A percentile compares a stretch with the other conserved stretches of the same genome.
Evolutionary conservation across 2,797 vertebrate species (phyloP).

Genomic region (Notolepis coatsorum): DNA sequence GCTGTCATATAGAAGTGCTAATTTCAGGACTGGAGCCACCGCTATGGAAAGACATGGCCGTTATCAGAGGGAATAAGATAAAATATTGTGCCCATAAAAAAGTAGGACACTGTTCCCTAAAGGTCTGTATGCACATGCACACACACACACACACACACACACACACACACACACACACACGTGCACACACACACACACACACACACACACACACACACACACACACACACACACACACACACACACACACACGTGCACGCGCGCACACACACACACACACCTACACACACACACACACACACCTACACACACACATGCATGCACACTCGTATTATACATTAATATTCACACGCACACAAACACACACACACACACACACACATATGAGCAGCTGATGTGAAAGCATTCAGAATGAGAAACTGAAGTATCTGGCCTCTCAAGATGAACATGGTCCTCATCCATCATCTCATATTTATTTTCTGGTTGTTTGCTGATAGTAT

Average conservation of each 20-base stretch:
- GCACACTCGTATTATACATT: no score
- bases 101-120: slow-evolving; percentile 14
- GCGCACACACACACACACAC: background rate
- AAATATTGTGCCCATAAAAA: slow-evolving; percentile 24
- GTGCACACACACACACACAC: background rate
- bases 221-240: background rate
- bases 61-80: slow-evolving; percentile 26
- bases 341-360: background rate
- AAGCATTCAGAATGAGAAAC: background rate
- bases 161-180: background rate
- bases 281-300: no score
- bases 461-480: background rate
- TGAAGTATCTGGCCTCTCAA: background rate
- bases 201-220: background rate
- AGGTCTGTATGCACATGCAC: background rate
- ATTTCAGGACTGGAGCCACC: slow-evolving; percentile 21
- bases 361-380: background rate
- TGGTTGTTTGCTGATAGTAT: background rate
- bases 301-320: no score
- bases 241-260: background rate
- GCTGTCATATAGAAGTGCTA: slow-evolving; percentile 31
- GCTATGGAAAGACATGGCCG: background rate
- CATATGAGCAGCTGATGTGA: background rate
- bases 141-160: background rate
- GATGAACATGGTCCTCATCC: background rate